phyloP scores from a whole-genome alignment of 2,113 vertebrate species.

The Psettodes erumei region DNA sequence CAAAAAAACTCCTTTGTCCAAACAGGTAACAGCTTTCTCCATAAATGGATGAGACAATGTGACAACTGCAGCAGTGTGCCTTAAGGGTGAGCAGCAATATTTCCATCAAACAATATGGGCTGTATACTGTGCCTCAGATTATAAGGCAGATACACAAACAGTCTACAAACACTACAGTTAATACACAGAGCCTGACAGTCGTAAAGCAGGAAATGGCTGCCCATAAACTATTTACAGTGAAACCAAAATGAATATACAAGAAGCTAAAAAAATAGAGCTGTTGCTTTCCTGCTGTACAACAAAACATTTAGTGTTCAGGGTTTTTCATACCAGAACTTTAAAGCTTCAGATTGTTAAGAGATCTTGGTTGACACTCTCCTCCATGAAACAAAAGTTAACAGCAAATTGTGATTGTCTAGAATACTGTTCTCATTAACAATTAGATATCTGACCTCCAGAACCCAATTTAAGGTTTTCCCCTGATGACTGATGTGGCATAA shows the following conservation, averaged over 20 bases:
- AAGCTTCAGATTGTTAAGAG: slow-evolving; percentile 45
- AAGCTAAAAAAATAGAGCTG: slow-evolving; percentile 18
- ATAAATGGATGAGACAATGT: slow-evolving; percentile 38
- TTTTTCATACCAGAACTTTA: slow-evolving; percentile 12
- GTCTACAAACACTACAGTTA: slow-evolving; percentile 20
- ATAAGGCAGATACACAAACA: slow-evolving; percentile 30
- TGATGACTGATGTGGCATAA: neutral
- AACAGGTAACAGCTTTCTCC: slow-evolving; percentile 50
- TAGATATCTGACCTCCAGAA: neutral
- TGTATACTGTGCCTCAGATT: slow-evolving; percentile 17
- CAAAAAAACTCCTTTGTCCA: slow-evolving; percentile 27
- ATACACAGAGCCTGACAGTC: slow-evolving; percentile 9
- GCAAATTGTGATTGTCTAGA: slow-evolving; percentile 3
- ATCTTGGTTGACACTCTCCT: slow-evolving; percentile 62
- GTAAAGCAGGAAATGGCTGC: slow-evolving; percentile 42
- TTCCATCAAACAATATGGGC: slow-evolving; percentile 28
- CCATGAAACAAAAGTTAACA: slow-evolving; percentile 18
- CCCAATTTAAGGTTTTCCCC: neutral
- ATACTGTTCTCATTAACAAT: neutral
- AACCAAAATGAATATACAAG: neutral
- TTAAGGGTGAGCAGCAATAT: slow-evolving; percentile 49
- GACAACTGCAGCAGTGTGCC: slow-evolving; percentile 48
- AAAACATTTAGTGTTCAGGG: slow-evolving; percentile 29
- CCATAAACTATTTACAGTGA: slow-evolving; percentile 52
- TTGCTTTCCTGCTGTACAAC: slow-evolving; percentile 28